Base-by-base conservation (phyloP, 2,113 vertebrate genomes). In the Theropithecus gelada region DNA sequence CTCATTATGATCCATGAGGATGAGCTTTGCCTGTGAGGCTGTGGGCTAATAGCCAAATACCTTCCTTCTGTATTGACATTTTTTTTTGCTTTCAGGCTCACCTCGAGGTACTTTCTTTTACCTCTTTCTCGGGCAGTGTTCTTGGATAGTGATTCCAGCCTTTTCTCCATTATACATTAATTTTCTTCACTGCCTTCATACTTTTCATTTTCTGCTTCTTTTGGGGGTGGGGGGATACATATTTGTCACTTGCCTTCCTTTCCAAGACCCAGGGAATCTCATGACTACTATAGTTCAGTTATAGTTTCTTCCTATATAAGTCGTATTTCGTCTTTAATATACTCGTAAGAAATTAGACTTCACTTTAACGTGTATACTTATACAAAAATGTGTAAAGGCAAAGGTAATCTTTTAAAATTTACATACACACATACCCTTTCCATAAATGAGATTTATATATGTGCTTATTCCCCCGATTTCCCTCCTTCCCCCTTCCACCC, bases 321-420 rank as follows among this genome's bases (percentile, higher is more conserved):
- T 32, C 90, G 2, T 73, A 85, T 94, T 96, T 59, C 11, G 14
- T 85, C 59, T 95, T 52, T 68, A 82, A 91, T 94, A 40, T 45
- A 94, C 93, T 84, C 1, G 25, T 75, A 40, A 88, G 38, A 96
- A 95, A 86, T 96, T n/a, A 87, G 55, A 8, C 25, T 59, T 78
- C 12, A 81, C 23, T 79, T 43, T 95, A 89, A 48, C 8, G 84
- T 20, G 12, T 61, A 8, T 5, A 78, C 8, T 17, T 90, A 38
- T 90, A 68, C 52, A 91, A 93, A 76, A 90, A 66, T 85, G 3
- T 66, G 22, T 81, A 89, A 87, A 93, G 64, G 35, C 38, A 81
- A 86, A 61, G 52, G 23, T 80, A 80, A 79, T 81, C 9, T 76
- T 61, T 94, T 85, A 25, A 68, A 96, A 92, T 81, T 86, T 52